These are phyloP conservation scores for Hiodon alosoides DNA, from an alignment of 2,113 vertebrate genomes.

Conservation along the genomic window DNA sequence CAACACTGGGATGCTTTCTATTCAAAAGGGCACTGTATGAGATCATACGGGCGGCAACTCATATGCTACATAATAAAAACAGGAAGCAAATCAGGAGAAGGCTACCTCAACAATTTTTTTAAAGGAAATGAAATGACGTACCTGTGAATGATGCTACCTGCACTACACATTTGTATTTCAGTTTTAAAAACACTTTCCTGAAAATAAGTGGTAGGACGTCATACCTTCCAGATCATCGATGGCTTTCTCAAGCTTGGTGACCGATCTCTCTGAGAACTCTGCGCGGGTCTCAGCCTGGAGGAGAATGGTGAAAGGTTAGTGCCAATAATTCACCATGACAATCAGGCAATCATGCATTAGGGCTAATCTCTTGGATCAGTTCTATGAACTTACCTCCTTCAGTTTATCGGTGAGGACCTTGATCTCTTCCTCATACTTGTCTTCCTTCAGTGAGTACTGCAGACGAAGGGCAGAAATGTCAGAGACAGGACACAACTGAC, in stretches of 20 bases:
- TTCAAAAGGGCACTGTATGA: background rate
- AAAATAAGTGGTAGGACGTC: constrained; percentile 35
- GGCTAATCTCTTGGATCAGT: background rate
- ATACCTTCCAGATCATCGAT: constrained; percentile 99
- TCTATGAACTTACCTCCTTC: constrained; percentile 81
- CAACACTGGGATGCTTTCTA: no score
- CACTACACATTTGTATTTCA: background rate
- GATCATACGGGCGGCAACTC: background rate
- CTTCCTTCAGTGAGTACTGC: constrained; percentile 98
- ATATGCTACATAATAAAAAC: background rate
- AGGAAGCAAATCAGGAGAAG: background rate
- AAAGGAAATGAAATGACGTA: background rate
- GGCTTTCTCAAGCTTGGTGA: constrained; percentile 98
- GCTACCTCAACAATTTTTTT: background rate
- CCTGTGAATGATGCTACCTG: background rate
- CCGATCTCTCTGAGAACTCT: constrained; percentile 96
- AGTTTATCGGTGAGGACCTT: constrained; percentile 98
- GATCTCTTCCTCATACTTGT: constrained; percentile 99
- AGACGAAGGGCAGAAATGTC: constrained; percentile 47
- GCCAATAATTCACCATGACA: constrained; percentile 1
- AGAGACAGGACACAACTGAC: background rate
- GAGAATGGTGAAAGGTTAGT: constrained; percentile 21
- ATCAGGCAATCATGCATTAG: no score
- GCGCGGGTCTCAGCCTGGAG: constrained; percentile 94
- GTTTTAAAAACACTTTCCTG: background rate